Evolutionary conservation across 2,888 invertebrate species (phyloP), one percentile per base, ranked within the genome.

Genomic region (Parochlus steinenii): DNA sequence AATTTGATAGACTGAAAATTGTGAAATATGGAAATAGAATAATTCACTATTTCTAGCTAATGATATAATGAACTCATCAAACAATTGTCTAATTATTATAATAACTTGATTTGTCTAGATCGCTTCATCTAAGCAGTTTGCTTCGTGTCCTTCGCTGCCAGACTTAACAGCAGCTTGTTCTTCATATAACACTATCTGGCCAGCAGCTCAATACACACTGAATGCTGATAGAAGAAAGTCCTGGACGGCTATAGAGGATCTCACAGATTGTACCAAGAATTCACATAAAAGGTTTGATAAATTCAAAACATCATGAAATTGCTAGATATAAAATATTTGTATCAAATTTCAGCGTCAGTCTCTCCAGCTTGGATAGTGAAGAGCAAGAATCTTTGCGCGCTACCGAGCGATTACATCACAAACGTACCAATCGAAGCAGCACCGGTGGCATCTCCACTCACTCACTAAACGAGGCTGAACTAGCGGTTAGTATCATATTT

Each of bases 381-480:
- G 77, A 79, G 41, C 86, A 86, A 50, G 74, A 73, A 49, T 69
- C 64, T 39, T 54, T 60, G 39, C 49, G 58, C 7, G 53, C 55
- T 14, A 54, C 70, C 12, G 66, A 69, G 44, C 62, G 62, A 11
- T 32, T 45, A 20, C 42, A 42, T 27, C 49, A 56, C 38, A n/a
- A n/a, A n/a, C 53, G 60, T 15, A 55, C 58, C n/a, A 61, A 64
- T 26, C 52, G 64, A 23, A 61, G 65, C 42, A 62, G 63, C 38
- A 61, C 67, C 6, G 64, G 64, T 35, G 69, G 71, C 25, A 59
- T 59, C 47, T 59, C 59, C 24, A 85, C 86, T 3, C 85, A 86
- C 55, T 87, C 86, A 1, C 66, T 86, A 41, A 86, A 87, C 49
- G 86, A 87, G 54, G 83, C 82, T 44, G 85, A 86, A 59, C 64